Base-by-base conservation (phyloP, 1,140 invertebrate species). In the Leptopilina clavipes region DNA sequence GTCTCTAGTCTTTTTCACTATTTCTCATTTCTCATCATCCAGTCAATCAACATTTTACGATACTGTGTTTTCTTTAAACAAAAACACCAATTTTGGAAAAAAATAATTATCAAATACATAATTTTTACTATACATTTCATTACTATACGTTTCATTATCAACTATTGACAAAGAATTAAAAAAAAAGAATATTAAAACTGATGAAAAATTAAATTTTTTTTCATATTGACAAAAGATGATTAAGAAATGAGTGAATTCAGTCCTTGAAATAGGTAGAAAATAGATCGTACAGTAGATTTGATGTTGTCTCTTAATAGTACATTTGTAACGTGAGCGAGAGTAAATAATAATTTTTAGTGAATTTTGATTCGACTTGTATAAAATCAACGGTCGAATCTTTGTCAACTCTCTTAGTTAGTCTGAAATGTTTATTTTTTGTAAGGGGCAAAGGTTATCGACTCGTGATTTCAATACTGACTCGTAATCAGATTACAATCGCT, bases 1-100 rank as follows among this genome's bases (percentile, higher is more conserved):
- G 89, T 89, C 88, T 89, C 82, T 90, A 90, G 89, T 90, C 84
- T 89, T 87, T 86, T 87, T 83, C 85, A 77, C 75, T 83, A 78
- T 79, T 76, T 78, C 72, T 65, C 81, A 81, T 70, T 82, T 79
- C 77, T 73, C 75, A 70, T 18, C 72, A 77, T 77, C 78, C 71
- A 72, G 72, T 72, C 45, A 54, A 65, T 71, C 71, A 54, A 22
- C 54, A 54, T 18, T 0, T 11, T n/a, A 14, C 25, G 5, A 2
- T 31, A 31, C 25, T 5, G 5, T 31, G 5, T 31, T 31, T n/a
- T n/a, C n/a, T n/a, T n/a, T n/a, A n/a, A n/a, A n/a, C n/a, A n/a
- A n/a, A n/a, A n/a, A n/a, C n/a, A n/a, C n/a, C n/a, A n/a, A n/a
- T n/a, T n/a, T n/a, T n/a, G n/a, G n/a, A n/a, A n/a, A n/a, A n/a